Evolutionary conservation across 2,888 invertebrate species (phyloP), one percentile per base, ranked within the genome.

Genomic region (Rutpela maculata): DNA sequence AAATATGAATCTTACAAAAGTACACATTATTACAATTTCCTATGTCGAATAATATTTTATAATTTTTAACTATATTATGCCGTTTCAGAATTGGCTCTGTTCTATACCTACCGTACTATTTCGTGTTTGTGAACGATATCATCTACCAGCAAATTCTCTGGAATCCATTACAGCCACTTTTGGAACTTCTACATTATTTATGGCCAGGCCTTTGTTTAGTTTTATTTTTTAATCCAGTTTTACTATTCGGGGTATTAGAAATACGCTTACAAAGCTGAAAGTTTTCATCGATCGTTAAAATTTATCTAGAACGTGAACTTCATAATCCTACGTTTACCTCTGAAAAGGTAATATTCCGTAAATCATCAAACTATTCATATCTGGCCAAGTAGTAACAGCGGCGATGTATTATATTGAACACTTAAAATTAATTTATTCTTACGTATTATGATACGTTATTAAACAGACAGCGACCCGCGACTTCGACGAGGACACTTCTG

Each of bases 191-290:
- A 43, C 43, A 43, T 50, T 18, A 19, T 65, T 38, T 35, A 65
- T 43, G 18, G 43, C 43, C 18, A 38, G 63, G 12, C 18, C 9
- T 18, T 19, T 18, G 18, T 65, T 65, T 50, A 4, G 65, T 43
- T 65, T 31, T 43, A 18, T 43, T 43, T 19, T 19, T 65, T 15
- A 65, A 65, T 12, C 38, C 19, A 65, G 43, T 43, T 43, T 65
- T 19, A 38, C 43, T 22, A 38, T 19, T 43, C 18, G 7, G 50
- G 15, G n/a, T 50, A n/a, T 50, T 43, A 65, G 43, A 43, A 43
- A 43, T 38, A 43, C 19, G 18, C 43, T 17, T n/a, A 50, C 7
- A n/a, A 50, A 6, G 50, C 5, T 7, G 1, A n/a, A n/a, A n/a
- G n/a, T 4, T 50, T 50, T 50, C 50, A 50, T 50, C 15, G 15